phyloP scores from a whole-genome alignment of 2,888 invertebrate genomes.

The Drosophila flavopinicola region DNA sequence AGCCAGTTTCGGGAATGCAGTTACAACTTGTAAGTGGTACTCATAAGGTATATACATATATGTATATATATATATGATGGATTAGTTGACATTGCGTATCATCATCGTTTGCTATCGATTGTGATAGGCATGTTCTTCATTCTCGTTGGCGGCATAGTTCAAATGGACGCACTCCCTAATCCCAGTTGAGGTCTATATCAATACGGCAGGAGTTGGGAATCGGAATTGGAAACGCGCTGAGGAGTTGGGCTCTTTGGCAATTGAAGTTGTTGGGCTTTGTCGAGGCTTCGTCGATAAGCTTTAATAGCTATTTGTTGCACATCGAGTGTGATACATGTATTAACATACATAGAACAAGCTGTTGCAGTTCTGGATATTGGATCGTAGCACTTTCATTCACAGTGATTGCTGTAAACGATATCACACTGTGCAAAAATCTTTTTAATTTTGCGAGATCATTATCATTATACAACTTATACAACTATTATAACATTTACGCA shows the following conservation, averaged over 20 bases:
- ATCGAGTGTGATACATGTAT: slow-evolving; percentile 38
- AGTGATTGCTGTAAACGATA: background rate
- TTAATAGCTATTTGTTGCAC: slow-evolving; percentile 64
- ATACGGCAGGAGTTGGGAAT: slow-evolving; percentile 15
- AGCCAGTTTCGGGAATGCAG: background rate
- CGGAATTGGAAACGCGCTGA: slow-evolving; percentile 24
- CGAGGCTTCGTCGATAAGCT: slow-evolving; percentile 65
- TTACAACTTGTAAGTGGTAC: background rate
- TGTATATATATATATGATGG: slow-evolving; percentile 41
- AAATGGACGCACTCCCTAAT: slow-evolving; percentile 79
- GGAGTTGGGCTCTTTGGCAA: slow-evolving; percentile 29
- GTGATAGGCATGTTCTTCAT: slow-evolving; percentile 14
- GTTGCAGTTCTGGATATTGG: slow-evolving; percentile 8
- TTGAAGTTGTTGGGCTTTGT: slow-evolving; percentile 43
- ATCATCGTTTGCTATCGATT: slow-evolving; percentile 25
- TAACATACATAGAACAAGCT: background rate
- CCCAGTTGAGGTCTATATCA: slow-evolving; percentile 83
- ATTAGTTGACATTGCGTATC: slow-evolving; percentile 61
- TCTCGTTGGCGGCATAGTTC: slow-evolving; percentile 61
- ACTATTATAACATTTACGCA: too few species aligned
- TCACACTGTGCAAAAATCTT: slow-evolving; percentile 19
- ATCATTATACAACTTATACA: too few species aligned
- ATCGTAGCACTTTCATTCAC: slow-evolving; percentile 27
- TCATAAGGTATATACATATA: background rate
- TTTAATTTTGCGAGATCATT: too few species aligned